phyloP scores from a whole-genome alignment of 2,888 invertebrate genomes.

The Pollenia griseotomentosa region DNA sequence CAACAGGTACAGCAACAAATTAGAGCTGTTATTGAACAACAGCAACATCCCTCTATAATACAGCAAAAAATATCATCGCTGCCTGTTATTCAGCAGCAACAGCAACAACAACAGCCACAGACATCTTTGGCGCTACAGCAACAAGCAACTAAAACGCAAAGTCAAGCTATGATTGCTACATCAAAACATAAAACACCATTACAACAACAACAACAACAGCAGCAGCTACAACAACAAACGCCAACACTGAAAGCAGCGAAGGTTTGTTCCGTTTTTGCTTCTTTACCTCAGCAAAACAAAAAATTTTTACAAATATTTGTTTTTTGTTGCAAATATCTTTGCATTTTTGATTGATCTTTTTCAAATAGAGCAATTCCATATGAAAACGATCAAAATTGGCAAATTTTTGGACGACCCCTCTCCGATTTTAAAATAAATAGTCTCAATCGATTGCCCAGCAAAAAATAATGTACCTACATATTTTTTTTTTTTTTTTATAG shows the following conservation, averaged over 20 bases:
- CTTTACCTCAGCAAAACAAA: constrained; percentile 6
- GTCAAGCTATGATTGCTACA: constrained; percentile 54
- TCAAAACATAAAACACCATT: constrained; percentile 48
- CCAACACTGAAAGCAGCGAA: constrained; percentile 66
- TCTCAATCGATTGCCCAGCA: too few species aligned
- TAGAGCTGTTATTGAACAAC: constrained; percentile 78
- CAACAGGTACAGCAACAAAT: constrained; percentile 77
- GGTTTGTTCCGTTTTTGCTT: constrained; percentile 60
- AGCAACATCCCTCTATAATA: constrained; percentile 80
- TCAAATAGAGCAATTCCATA: too few species aligned
- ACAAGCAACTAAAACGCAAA: constrained; percentile 56
- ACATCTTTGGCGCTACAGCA: constrained; percentile 25
- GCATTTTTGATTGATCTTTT: not conserved
- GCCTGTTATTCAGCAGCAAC: constrained; percentile 70
- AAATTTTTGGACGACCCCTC: too few species aligned
- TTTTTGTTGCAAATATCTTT: not conserved
- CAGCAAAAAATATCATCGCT: constrained; percentile 80
- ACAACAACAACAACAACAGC: constrained; percentile 64
- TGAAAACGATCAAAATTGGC: too few species aligned
- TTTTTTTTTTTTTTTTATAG: too few species aligned
- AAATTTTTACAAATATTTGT: constrained; percentile 14
- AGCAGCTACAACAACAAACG: constrained; percentile 65
- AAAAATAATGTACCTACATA: too few species aligned
- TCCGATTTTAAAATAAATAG: too few species aligned
- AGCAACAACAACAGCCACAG: constrained; percentile 52